A percentile compares a stretch with the other conserved stretches of the same genome.
These are phyloP conservation scores for Drosophila affinis DNA, from an alignment of 2,888 invertebrate species.

Conservation along the genomic window DNA sequence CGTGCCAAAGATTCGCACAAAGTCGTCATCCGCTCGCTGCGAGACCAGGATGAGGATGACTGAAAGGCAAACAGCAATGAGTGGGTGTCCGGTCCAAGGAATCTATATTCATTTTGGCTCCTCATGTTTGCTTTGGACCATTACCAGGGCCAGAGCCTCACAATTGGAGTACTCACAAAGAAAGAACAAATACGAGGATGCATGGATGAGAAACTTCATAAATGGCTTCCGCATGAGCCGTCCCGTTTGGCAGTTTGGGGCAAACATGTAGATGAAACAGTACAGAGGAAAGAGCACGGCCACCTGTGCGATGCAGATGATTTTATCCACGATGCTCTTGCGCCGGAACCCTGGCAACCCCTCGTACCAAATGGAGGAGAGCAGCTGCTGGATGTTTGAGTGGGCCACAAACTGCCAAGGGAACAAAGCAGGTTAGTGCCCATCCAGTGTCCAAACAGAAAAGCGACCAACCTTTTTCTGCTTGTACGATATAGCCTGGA, in stretches of 20 bases:
- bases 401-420: slow-evolving; percentile 93
- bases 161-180: slow-evolving; percentile 89
- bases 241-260: slow-evolving; percentile 92
- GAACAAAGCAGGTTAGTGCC: background rate
- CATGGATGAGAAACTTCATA: slow-evolving; percentile 98
- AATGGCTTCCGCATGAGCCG: slow-evolving; percentile 96
- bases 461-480: slow-evolving; percentile 92
- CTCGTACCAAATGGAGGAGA: slow-evolving; percentile 97
- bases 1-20: slow-evolving; percentile 89
- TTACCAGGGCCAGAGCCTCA: background rate
- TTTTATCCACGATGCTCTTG: slow-evolving; percentile 89
- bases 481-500: slow-evolving; percentile 95
- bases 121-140: background rate
- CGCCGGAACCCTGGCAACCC: slow-evolving; percentile 96
- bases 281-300: slow-evolving; percentile 94
- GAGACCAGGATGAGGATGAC: slow-evolving; percentile 96
- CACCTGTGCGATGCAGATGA: slow-evolving; percentile 89
- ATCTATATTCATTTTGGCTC: background rate
- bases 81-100: background rate
- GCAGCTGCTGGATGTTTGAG: slow-evolving; percentile 95
- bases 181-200: slow-evolving; percentile 96
- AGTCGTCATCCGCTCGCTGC: slow-evolving; percentile 92
- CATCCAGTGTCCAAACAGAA: too few relatives aligned
- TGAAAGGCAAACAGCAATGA: slow-evolving; percentile 81
- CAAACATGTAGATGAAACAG: slow-evolving; percentile 92